phyloP scores from a whole-genome alignment of 2,797 vertebrate genomes.

The Apogon talboti region DNA sequence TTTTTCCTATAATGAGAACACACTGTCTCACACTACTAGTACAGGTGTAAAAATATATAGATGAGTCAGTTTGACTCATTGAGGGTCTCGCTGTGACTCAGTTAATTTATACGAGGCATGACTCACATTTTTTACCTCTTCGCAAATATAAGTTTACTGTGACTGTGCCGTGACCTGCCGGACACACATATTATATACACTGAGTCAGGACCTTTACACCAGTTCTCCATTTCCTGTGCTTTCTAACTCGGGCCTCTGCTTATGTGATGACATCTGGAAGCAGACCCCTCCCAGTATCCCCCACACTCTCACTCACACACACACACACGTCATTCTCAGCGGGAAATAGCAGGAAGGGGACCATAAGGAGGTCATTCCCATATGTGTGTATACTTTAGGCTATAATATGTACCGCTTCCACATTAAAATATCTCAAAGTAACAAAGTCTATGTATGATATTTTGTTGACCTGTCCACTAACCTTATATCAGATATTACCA shows the following conservation, averaged over 20 bases:
- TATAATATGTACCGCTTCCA: constrained; percentile 10
- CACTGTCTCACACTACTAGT: background rate
- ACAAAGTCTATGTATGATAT: too few species aligned
- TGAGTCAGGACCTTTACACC: constrained; percentile 59
- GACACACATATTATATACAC: constrained; percentile 23
- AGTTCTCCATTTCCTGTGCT: constrained; percentile 62
- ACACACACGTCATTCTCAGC: constrained; percentile 50
- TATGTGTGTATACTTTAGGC: constrained; percentile 18
- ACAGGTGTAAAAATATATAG: constrained; percentile 13
- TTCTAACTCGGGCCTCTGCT: constrained; percentile 41
- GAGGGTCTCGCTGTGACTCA: constrained; percentile 47
- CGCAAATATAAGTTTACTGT: constrained; percentile 31
- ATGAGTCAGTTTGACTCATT: constrained; percentile 43
- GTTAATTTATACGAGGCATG: constrained; percentile 29
- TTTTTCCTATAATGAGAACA: constrained; percentile 13
- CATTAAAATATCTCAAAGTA: too few species aligned
- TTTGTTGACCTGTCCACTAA: too few species aligned
- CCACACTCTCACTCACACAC: constrained; percentile 26
- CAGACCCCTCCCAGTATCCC: constrained; percentile 23
- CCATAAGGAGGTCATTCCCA: constrained; percentile 27
- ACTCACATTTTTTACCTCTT: constrained; percentile 41
- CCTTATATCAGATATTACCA: too few species aligned
- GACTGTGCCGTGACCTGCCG: constrained; percentile 51
- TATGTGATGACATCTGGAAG: constrained; percentile 66
- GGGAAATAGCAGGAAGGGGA: constrained; percentile 33